Conservation (phyloP, 2,113 vertebrate species). For the Todiramphus saurophagus region DNA sequence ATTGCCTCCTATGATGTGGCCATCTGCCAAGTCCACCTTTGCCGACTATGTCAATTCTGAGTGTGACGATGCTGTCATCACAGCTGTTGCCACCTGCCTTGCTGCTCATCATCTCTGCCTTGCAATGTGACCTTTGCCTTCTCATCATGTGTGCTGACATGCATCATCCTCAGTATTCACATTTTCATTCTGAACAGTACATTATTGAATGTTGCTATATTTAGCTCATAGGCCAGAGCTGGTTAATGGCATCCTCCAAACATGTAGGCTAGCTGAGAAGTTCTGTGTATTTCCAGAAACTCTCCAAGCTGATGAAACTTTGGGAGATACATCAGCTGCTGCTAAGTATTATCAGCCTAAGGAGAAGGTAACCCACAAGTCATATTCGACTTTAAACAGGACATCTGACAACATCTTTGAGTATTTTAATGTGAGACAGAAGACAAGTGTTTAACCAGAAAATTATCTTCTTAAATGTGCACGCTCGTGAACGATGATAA, state of each 20-base stretch:
- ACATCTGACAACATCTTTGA: background rate
- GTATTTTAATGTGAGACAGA: background rate
- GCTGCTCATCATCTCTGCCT: background rate
- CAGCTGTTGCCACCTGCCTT: background rate
- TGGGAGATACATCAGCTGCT: background rate
- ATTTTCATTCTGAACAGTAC: background rate
- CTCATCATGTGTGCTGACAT: background rate
- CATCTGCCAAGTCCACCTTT: background rate
- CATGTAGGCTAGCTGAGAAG: background rate
- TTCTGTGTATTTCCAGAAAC: background rate
- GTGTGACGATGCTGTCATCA: background rate
- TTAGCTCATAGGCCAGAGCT: background rate
- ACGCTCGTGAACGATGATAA: fast-evolving
- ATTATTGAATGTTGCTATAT: background rate
- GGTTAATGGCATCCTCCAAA: conserved; percentile 1
- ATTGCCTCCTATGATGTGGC: background rate
- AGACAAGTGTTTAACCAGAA: background rate
- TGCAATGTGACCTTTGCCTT: background rate
- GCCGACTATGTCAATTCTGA: background rate
- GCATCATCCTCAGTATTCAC: background rate
- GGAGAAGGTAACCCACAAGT: background rate
- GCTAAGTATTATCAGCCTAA: background rate
- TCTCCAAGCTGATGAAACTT: background rate
- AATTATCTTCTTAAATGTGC: background rate
- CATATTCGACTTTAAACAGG: background rate